A percentile compares a stretch with the other conserved stretches of the same genome.
Evolutionary conservation across 1,140 invertebrate genomes (phyloP).

Genomic region (Macrobrachium nipponense): DNA sequence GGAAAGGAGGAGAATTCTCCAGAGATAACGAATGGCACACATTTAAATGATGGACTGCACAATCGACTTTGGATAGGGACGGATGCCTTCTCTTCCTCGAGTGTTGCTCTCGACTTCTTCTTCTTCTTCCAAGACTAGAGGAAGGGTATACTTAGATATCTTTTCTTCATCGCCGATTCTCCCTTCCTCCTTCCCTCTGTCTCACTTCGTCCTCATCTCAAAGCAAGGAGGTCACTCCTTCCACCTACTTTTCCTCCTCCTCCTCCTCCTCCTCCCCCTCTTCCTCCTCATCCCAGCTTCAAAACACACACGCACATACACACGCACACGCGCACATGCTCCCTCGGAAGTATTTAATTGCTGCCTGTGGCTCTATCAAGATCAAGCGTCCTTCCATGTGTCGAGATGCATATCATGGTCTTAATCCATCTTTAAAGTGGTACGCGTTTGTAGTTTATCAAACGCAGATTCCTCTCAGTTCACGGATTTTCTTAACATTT

Average conservation of each 20-base stretch:
- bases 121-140: neutral
- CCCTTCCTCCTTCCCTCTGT: neutral
- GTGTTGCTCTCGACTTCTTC: neutral
- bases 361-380: neutral
- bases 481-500: too few relatives aligned
- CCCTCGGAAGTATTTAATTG: neutral
- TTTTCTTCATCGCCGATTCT: neutral
- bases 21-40: too few relatives aligned
- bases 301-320: slow-evolving; percentile 29
- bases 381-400: neutral
- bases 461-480: too few relatives aligned
- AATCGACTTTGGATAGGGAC: too few relatives aligned
- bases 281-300: neutral
- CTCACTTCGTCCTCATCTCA: neutral
- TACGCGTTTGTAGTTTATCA: too few relatives aligned
- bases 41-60: too few relatives aligned
- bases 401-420: too few relatives aligned
- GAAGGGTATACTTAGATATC: neutral
- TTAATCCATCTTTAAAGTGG: too few relatives aligned
- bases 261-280: neutral
- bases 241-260: neutral
- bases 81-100: neutral
- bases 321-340: slow-evolving; percentile 13
- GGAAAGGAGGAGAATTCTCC: too few relatives aligned
- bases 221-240: neutral